Percentiles rank a stretch among this genome's conserved stretches.
phyloP scores from a whole-genome alignment of 2,888 invertebrate genomes.

The Meta bourneti region DNA sequence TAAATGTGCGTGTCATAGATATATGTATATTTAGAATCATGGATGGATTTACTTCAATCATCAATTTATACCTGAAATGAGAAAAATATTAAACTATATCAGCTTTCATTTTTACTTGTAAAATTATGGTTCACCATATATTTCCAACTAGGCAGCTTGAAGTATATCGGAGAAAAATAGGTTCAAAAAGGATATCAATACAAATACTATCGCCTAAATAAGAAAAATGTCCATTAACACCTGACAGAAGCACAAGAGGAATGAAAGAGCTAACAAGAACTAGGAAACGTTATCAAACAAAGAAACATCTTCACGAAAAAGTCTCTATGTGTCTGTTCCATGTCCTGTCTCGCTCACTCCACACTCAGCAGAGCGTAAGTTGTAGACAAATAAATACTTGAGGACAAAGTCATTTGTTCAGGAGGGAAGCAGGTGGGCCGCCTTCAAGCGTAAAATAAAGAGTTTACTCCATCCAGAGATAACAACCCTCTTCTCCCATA shows the following conservation, averaged over 20 bases:
- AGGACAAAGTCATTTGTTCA: background rate
- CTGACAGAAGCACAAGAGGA: background rate
- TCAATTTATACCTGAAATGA: no score
- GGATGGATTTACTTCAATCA: no score
- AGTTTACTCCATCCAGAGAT: background rate
- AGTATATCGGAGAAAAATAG: no score
- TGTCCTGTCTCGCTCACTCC: background rate
- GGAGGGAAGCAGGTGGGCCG: conserved; percentile 21
- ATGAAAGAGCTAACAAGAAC: background rate
- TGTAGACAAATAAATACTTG: background rate
- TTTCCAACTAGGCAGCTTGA: no score
- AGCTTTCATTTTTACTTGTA: no score
- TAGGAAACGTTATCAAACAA: background rate
- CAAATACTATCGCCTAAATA: background rate
- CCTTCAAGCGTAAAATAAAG: conserved; percentile 23
- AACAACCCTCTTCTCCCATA: background rate
- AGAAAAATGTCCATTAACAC: background rate
- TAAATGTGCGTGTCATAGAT: no score
- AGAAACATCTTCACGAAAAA: background rate
- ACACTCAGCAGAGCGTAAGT: conserved; percentile 5
- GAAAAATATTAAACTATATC: no score
- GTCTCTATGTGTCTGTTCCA: background rate
- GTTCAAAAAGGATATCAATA: background rate
- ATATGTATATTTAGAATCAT: no score
- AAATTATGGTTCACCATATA: no score